Conservation (phyloP, 2,888 invertebrate genomes). For the Atherix ibis region DNA sequence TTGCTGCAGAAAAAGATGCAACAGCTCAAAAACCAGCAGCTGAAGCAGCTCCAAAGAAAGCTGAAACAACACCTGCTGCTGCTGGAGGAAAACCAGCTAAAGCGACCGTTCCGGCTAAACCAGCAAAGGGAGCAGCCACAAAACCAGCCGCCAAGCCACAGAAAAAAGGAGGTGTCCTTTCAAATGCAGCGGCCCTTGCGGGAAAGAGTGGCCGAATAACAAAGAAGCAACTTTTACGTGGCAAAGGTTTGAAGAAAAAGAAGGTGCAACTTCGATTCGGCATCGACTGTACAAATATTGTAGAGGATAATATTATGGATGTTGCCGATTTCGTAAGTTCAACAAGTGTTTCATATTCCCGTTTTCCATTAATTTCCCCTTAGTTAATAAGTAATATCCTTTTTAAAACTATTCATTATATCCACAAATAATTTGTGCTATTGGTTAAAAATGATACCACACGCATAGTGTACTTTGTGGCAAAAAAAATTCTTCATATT, state of each 20-base stretch:
- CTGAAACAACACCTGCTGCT: slow-evolving; percentile 10
- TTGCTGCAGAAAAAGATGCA: slow-evolving; percentile 6
- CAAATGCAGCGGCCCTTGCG: slow-evolving; percentile 18
- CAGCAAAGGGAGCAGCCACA: slow-evolving; percentile 18
- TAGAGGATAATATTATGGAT: slow-evolving; percentile 98
- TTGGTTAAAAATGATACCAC: too few relatives aligned
- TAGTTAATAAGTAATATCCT: too few relatives aligned
- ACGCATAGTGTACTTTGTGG: slow-evolving; percentile 32
- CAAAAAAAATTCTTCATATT: slow-evolving; percentile 17
- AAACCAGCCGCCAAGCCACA: slow-evolving; percentile 14
- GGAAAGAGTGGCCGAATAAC: slow-evolving; percentile 30
- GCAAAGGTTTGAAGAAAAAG: slow-evolving; percentile 82
- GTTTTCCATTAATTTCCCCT: too few relatives aligned
- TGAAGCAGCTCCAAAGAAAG: slow-evolving; percentile 12
- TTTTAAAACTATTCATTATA: too few relatives aligned
- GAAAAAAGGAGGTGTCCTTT: slow-evolving; percentile 22
- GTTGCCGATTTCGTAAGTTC: slow-evolving; percentile 91
- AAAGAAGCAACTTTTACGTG: slow-evolving; percentile 42
- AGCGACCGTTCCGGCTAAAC: too few relatives aligned
- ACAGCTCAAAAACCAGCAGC: slow-evolving; percentile 6
- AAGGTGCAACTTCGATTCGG: slow-evolving; percentile 80
- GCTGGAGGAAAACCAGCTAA: too few relatives aligned
- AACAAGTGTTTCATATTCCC: too few relatives aligned
- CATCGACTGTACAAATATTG: slow-evolving; percentile 98
- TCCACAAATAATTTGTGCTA: too few relatives aligned